Percentiles rank a stretch among this genome's conserved stretches.
phyloP scores from a whole-genome alignment of 2,888 invertebrate species.

The Drosophila fulvimacula region DNA sequence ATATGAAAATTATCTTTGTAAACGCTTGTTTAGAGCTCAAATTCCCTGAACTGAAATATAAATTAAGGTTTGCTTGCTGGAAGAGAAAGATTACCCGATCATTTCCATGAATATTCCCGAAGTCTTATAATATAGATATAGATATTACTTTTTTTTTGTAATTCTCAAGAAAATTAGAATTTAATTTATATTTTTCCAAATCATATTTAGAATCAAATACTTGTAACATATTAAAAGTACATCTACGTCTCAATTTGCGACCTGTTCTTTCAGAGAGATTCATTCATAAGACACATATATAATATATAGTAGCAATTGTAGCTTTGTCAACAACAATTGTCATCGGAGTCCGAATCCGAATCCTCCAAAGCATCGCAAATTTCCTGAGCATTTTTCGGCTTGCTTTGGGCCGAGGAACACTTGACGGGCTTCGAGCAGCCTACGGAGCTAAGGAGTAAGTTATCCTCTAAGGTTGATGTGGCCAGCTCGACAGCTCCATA shows the following conservation, averaged over 20 bases:
- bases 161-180: too few relatives aligned
- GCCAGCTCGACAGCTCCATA: slow-evolving; percentile 75
- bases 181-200: background rate
- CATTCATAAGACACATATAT: background rate
- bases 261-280: background rate
- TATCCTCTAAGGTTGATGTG: slow-evolving; percentile 44
- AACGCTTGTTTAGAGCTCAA: slow-evolving; percentile 4
- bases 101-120: background rate
- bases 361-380: slow-evolving; percentile 37
- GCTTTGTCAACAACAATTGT: too few relatives aligned
- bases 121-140: too few relatives aligned
- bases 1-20: slow-evolving; percentile 27
- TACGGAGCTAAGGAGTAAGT: background rate
- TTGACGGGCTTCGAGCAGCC: background rate
- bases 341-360: slow-evolving; percentile 25
- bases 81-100: background rate
- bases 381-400: slow-evolving; percentile 21
- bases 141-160: too few relatives aligned
- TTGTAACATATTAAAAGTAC: background rate
- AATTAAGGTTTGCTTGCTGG: background rate
- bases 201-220: background rate
- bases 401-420: background rate
- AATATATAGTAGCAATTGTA: background rate
- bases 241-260: background rate
- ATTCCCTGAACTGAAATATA: background rate